phyloP scores from a whole-genome alignment of 2,113 vertebrate species.

The Nymphicus hollandicus region DNA sequence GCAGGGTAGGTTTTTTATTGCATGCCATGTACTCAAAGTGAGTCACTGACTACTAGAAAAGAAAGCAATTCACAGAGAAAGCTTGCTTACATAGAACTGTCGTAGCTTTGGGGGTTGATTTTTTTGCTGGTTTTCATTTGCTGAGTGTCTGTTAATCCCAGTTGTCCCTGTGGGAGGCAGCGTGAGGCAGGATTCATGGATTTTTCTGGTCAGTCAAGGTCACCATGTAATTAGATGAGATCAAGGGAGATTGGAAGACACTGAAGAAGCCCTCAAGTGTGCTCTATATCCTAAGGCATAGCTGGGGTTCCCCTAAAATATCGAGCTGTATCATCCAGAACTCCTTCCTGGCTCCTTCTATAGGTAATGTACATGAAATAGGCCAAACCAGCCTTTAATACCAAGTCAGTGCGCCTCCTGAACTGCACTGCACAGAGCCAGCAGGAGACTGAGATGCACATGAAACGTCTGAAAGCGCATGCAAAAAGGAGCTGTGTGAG shows the following conservation, averaged over 20 bases:
- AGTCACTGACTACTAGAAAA: neutral
- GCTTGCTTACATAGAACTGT: neutral
- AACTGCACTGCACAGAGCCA: neutral
- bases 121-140: neutral
- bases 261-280: neutral
- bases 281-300: neutral
- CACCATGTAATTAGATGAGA: neutral
- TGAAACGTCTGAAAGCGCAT: neutral
- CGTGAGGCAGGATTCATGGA: accelerated
- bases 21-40: neutral
- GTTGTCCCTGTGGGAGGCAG: neutral
- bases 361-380: neutral
- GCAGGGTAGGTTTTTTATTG: neutral
- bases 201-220: neutral
- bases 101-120: neutral
- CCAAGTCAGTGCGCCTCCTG: accelerated
- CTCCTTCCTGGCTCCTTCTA: neutral
- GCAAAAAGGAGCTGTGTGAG: neutral
- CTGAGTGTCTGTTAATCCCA: neutral
- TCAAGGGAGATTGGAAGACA: neutral
- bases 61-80: neutral
- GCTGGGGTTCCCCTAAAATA: neutral
- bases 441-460: neutral
- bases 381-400: neutral
- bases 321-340: too few species aligned